Conservation (phyloP, 2,888 invertebrate species). For the Phrixothrix hirtus region DNA sequence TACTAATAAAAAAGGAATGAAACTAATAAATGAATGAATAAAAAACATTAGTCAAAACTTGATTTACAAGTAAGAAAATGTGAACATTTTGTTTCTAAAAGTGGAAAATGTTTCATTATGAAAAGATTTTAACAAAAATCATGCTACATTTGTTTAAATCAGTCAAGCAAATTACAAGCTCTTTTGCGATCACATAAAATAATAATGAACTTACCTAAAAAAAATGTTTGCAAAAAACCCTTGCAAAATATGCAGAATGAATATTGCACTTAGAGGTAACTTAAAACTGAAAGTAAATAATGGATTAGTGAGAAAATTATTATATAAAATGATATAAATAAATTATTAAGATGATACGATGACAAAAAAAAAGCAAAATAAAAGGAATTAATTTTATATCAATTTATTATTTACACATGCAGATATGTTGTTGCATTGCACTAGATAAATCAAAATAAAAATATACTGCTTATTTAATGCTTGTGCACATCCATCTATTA, state of each 20-base stretch:
- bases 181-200: too few relatives aligned
- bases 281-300: slow-evolving; percentile 57
- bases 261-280: slow-evolving; percentile 56
- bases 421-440: background rate
- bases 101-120: too few relatives aligned
- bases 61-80: too few relatives aligned
- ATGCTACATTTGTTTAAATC: too few relatives aligned
- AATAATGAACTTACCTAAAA: slow-evolving; percentile 22
- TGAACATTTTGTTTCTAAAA: too few relatives aligned
- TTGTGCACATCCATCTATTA: background rate
- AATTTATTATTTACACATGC: slow-evolving; percentile 16
- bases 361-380: slow-evolving; percentile 12
- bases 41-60: too few relatives aligned
- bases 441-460: background rate
- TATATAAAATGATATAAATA: background rate
- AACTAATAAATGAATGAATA: too few relatives aligned
- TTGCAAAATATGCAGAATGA: slow-evolving; percentile 34
- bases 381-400: background rate
- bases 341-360: slow-evolving; percentile 8
- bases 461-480: background rate
- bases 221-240: slow-evolving; percentile 33
- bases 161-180: too few relatives aligned
- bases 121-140: too few relatives aligned
- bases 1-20: too few relatives aligned
- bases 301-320: slow-evolving; percentile 50